These are phyloP conservation scores for Pristis pectinata DNA, from an alignment of 2,797 vertebrate genomes.

Conservation along the genomic window DNA sequence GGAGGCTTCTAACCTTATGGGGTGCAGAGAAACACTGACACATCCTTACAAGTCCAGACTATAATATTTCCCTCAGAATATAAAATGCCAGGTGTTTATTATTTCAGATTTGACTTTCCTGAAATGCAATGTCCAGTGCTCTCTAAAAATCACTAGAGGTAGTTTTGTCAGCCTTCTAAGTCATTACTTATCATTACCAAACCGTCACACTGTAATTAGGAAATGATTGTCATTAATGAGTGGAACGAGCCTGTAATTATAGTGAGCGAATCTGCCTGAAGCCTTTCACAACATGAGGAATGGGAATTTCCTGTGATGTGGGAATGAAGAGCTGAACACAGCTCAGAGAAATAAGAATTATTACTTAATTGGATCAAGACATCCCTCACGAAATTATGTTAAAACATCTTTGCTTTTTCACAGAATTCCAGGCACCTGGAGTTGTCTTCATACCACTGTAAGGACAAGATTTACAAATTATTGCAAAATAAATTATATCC, in stretches of 20 bases:
- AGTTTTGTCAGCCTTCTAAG: background rate
- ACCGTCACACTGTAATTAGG: background rate
- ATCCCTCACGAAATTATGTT: background rate
- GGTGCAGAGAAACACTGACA: background rate
- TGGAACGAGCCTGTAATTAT: background rate
- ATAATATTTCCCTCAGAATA: background rate
- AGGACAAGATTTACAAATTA: background rate
- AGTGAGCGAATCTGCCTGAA: background rate
- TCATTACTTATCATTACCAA: background rate
- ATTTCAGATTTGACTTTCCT: background rate
- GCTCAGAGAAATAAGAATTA: background rate
- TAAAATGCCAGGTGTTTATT: background rate
- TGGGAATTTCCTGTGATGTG: background rate
- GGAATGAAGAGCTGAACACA: background rate
- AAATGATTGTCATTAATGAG: constrained; percentile 6
- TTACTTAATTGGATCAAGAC: background rate
- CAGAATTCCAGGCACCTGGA: background rate
- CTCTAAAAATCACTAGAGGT: background rate
- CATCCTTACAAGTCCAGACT: background rate
- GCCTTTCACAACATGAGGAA: background rate
- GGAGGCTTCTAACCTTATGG: background rate
- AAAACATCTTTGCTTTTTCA: background rate
- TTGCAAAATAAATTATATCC: background rate
- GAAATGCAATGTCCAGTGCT: background rate
- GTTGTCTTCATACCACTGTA: too few species aligned